These are phyloP conservation scores for Montipora efflorescens DNA, from an alignment of 64 coral and sea anemone genomes.

Conservation along the genomic window DNA sequence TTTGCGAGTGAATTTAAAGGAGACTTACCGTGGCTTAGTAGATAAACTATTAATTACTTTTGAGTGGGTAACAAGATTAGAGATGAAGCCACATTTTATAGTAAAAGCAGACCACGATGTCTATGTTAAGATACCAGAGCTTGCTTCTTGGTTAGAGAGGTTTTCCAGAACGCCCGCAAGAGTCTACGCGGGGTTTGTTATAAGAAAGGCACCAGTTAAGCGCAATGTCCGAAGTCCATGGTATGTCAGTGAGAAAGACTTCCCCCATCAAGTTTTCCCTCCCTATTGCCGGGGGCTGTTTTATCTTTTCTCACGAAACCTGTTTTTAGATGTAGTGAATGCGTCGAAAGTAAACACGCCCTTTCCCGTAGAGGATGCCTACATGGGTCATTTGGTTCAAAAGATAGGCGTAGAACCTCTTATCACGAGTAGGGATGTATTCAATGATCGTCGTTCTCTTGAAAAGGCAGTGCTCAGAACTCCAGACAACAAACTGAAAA, in stretches of 20 bases:
- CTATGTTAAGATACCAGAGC: conserved; percentile 45
- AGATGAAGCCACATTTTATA: conserved; percentile 20
- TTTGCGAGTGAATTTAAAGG: conserved; percentile 25
- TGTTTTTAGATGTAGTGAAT: conserved; percentile 29
- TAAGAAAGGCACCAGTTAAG: not conserved
- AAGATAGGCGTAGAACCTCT: not conserved
- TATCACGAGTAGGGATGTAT: not conserved
- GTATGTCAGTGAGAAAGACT: conserved; percentile 31
- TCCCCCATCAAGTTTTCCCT: not conserved
- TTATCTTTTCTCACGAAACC: conserved; percentile 39
- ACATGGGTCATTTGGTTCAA: conserved; percentile 13
- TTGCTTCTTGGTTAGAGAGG: not conserved
- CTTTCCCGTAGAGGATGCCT: conserved; percentile 53
- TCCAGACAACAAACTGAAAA: not conserved
- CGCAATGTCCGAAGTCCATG: not conserved
- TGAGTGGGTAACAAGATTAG: conserved; percentile 25
- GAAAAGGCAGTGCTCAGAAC: not conserved
- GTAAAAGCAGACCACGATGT: conserved; percentile 54
- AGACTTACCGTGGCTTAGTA: conserved; percentile 11
- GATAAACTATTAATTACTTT: conserved; percentile 34
- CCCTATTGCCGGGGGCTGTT: conserved; percentile 34
- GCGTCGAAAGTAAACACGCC: not conserved
- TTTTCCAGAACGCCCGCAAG: not conserved
- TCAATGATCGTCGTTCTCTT: not conserved
- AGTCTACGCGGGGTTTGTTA: conserved; percentile 41